Evolutionary conservation across 2,797 vertebrate genomes (phyloP).

Genomic region (Chaetodon trifasciatus): DNA sequence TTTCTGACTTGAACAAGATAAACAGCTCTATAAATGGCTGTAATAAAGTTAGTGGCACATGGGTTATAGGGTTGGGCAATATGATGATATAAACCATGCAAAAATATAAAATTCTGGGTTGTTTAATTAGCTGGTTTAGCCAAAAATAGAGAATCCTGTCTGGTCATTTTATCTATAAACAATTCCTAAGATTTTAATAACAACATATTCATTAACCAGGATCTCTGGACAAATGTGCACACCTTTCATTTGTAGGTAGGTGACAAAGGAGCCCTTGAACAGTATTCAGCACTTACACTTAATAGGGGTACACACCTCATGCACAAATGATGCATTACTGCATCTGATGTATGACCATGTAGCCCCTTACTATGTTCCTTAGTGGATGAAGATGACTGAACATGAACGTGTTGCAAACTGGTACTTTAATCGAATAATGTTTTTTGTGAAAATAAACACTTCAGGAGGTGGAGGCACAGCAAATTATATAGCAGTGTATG

Average conservation of each 20-base stretch:
- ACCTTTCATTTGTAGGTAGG: neutral
- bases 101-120: neutral
- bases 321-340: neutral
- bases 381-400: neutral
- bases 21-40: neutral
- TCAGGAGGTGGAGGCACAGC: conserved; percentile 6
- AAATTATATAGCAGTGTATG: conserved; percentile 14
- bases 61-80: neutral
- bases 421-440: neutral
- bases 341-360: neutral
- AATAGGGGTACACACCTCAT: neutral
- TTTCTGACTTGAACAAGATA: neutral
- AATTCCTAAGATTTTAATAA: neutral
- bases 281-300: neutral
- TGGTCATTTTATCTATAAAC: neutral
- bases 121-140: neutral
- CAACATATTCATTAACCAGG: too few species aligned
- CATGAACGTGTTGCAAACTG: neutral
- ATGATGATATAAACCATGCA: neutral
- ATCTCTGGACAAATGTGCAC: neutral
- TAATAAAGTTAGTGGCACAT: neutral
- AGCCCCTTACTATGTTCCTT: neutral
- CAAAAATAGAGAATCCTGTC: neutral
- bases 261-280: neutral
- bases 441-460: conserved; percentile 27